phyloP scores from a whole-genome alignment of 2,888 invertebrate species.

The Synergus japonicus region DNA sequence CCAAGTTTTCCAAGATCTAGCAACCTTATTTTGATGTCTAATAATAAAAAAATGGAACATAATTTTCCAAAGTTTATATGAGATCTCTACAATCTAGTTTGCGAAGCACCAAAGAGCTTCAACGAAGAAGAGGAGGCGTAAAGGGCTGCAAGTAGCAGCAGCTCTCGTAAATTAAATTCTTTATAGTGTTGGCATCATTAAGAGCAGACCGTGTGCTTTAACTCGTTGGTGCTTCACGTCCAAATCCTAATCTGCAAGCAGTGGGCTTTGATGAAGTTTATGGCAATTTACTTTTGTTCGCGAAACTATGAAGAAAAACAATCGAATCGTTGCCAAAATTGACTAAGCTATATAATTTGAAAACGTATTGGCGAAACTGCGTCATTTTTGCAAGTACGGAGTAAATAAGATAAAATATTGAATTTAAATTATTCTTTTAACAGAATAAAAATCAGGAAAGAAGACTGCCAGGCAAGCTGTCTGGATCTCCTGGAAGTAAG shows the following conservation, averaged over 20 bases:
- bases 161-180: conserved; percentile 27
- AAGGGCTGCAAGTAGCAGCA: conserved; percentile 13
- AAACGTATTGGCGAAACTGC: neutral
- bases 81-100: conserved; percentile 21
- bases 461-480: neutral
- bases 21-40: neutral
- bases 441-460: neutral
- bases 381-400: neutral
- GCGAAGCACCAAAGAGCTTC: conserved; percentile 1
- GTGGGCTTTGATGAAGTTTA: conserved; percentile 13
- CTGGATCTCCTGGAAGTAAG: neutral
- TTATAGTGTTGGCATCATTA: conserved; percentile 36
- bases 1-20: no score
- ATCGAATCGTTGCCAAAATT: conserved; percentile 27
- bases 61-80: neutral
- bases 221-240: neutral
- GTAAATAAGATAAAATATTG: no score
- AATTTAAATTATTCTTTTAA: no score
- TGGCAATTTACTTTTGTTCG: conserved; percentile 10
- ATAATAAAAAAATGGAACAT: neutral
- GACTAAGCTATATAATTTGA: neutral
- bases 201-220: conserved; percentile 5
- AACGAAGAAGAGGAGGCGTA: neutral
- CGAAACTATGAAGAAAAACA: neutral
- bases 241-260: neutral